Evolutionary conservation across 2,888 invertebrate species (phyloP).

Genomic region (Agelastica alni): DNA sequence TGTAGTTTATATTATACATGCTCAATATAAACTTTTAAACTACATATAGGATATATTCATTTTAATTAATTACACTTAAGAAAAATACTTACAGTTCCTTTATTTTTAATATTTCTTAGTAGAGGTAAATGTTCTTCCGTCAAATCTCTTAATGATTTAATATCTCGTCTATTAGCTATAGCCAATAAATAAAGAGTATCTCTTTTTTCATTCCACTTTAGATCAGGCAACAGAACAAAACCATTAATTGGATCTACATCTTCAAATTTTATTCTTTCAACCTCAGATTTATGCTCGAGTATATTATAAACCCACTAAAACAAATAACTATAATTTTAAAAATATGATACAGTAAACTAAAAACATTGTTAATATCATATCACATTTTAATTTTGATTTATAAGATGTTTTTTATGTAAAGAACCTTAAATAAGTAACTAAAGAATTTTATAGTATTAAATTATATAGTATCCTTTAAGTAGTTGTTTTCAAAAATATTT

Average conservation of each 20-base stretch:
- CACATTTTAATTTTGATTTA: too few species aligned
- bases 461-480: too few species aligned
- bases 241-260: slow-evolving; percentile 78
- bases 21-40: too few species aligned
- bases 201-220: slow-evolving; percentile 91
- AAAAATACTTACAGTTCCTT: slow-evolving; percentile 68
- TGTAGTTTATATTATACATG: too few species aligned
- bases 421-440: too few species aligned
- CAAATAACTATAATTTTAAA: slow-evolving; percentile 19
- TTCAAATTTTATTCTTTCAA: slow-evolving; percentile 84
- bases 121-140: slow-evolving; percentile 76
- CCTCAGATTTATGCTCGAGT: slow-evolving; percentile 86
- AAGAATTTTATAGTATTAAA: too few species aligned
- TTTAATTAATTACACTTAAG: too few species aligned
- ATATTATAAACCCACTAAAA: slow-evolving; percentile 97
- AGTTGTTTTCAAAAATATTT: too few species aligned
- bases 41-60: too few species aligned
- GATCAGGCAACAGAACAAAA: slow-evolving; percentile 88
- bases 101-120: slow-evolving; percentile 77
- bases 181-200: slow-evolving; percentile 86
- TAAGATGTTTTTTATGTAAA: too few species aligned
- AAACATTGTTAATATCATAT: too few species aligned
- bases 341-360: too few species aligned
- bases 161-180: slow-evolving; percentile 70
- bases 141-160: slow-evolving; percentile 87